These are phyloP conservation scores for Triplophysa bombifrons DNA, from an alignment of 2,797 vertebrate genomes.

Conservation along the genomic window DNA sequence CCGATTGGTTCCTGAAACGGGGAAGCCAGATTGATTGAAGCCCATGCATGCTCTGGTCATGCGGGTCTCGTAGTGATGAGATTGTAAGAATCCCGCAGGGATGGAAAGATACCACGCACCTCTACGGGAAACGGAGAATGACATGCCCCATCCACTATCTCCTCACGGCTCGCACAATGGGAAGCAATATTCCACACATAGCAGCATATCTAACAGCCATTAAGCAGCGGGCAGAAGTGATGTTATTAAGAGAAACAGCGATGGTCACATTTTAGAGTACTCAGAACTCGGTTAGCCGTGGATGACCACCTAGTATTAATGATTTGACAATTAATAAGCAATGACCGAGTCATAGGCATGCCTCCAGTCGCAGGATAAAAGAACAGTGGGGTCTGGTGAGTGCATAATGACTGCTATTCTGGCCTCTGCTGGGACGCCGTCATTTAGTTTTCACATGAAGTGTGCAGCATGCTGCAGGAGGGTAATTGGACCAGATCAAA, in stretches of 20 bases:
- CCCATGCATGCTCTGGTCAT: background rate
- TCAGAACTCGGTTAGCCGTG: constrained; percentile 32
- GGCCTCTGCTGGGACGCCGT: constrained; percentile 30
- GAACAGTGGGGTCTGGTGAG: constrained; percentile 20
- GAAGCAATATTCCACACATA: constrained; percentile 19
- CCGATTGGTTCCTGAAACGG: constrained; percentile 6
- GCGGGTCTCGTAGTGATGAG: constrained; percentile 12
- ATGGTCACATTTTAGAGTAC: constrained; percentile 39
- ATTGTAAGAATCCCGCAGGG: constrained; percentile 8
- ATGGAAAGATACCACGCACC: constrained; percentile 3
- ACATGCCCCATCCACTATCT: background rate
- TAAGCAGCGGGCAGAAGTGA: constrained; percentile 41
- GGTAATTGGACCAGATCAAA: constrained; percentile 38
- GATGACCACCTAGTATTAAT: constrained; percentile 42
- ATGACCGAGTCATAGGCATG: constrained; percentile 44
- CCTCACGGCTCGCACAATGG: constrained; percentile 7
- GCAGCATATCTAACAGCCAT: constrained; percentile 39
- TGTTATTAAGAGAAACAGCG: constrained; percentile 34
- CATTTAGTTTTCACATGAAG: constrained; percentile 44
- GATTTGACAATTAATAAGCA: constrained; percentile 52
- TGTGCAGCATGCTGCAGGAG: constrained; percentile 15
- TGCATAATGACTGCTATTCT: constrained; percentile 46
- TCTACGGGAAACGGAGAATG: constrained; percentile 1
- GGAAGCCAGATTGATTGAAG: constrained; percentile 4
- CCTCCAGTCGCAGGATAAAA: constrained; percentile 29